phyloP scores from a whole-genome alignment of 2,888 invertebrate species.

The Mayetiola destructor region DNA sequence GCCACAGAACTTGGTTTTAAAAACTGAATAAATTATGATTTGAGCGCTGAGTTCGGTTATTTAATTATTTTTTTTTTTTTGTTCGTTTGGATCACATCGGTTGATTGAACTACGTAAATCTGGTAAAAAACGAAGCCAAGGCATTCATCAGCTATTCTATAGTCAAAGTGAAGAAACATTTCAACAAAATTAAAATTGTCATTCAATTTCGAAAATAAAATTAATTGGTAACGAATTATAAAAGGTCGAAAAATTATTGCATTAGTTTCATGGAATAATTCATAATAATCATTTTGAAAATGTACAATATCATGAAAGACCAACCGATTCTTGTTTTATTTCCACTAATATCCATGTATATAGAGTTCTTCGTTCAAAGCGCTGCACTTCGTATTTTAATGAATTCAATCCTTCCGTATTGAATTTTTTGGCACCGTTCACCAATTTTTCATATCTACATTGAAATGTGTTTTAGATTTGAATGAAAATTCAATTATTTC shows the following conservation, averaged over 20 bases:
- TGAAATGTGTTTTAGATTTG: slow-evolving; percentile 15
- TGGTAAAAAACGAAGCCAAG: slow-evolving; percentile 13
- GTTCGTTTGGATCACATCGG: too few relatives aligned
- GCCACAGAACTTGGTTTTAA: too few relatives aligned
- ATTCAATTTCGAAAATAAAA: background rate
- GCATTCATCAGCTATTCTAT: slow-evolving; percentile 15
- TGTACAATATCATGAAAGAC: background rate
- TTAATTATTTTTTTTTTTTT: too few relatives aligned
- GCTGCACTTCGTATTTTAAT: slow-evolving; percentile 59
- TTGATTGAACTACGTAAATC: background rate
- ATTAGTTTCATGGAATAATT: background rate
- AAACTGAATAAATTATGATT: too few relatives aligned
- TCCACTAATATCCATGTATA: slow-evolving; percentile 75
- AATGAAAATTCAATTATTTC: background rate
- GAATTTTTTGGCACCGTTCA: slow-evolving; percentile 68
- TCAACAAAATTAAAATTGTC: background rate
- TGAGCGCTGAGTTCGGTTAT: too few relatives aligned
- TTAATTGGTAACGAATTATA: too few relatives aligned
- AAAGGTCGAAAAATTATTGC: background rate
- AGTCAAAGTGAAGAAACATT: background rate
- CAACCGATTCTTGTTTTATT: slow-evolving; percentile 37
- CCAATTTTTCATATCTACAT: slow-evolving; percentile 69
- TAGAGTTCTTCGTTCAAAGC: slow-evolving; percentile 51
- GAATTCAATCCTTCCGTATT: slow-evolving; percentile 76
- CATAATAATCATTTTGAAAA: background rate